Evolutionary conservation across 2,797 vertebrate species (phyloP).

Genomic region (Philypnodon macrostomus): DNA sequence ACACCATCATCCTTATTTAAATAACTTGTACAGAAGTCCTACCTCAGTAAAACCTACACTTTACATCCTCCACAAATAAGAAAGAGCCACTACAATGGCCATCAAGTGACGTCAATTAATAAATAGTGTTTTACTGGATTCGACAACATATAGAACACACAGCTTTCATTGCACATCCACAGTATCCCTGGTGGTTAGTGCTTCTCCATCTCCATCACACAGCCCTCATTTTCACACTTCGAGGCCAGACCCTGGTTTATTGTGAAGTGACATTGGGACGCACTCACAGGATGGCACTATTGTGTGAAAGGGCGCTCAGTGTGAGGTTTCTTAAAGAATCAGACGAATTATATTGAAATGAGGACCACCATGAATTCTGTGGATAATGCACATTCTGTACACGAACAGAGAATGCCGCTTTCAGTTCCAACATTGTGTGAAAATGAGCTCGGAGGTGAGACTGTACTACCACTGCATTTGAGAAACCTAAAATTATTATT

Average conservation of each 20-base stretch:
- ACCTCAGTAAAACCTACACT: conserved; percentile 19
- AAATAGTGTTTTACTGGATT: conserved; percentile 16
- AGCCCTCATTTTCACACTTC: conserved; percentile 33
- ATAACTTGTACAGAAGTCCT: conserved; percentile 5
- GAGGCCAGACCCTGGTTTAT: conserved; percentile 27
- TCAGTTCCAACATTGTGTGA: conserved; percentile 4
- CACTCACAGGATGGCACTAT: conserved; percentile 25
- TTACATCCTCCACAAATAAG: conserved; percentile 14
- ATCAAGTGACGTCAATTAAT: conserved; percentile 19
- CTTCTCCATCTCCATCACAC: not conserved
- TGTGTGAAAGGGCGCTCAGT: conserved; percentile 29
- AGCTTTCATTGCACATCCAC: conserved; percentile 26
- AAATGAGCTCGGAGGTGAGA: conserved; percentile 28
- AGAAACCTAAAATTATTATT: conserved; percentile 36
- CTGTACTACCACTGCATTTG: conserved; percentile 26
- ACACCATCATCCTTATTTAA: conserved; percentile 17
- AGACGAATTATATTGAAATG: conserved; percentile 16
- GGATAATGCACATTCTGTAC: conserved; percentile 21
- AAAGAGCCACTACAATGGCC: conserved; percentile 48
- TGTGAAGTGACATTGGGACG: conserved; percentile 10
- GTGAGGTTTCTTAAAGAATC: too few relatives aligned
- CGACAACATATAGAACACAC: conserved; percentile 17
- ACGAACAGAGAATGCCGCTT: conserved; percentile 1
- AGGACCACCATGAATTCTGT: conserved; percentile 22
- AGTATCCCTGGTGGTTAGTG: conserved; percentile 16